Evolutionary conservation across 2,888 invertebrate genomes (phyloP).

Genomic region (Unio delphinus): DNA sequence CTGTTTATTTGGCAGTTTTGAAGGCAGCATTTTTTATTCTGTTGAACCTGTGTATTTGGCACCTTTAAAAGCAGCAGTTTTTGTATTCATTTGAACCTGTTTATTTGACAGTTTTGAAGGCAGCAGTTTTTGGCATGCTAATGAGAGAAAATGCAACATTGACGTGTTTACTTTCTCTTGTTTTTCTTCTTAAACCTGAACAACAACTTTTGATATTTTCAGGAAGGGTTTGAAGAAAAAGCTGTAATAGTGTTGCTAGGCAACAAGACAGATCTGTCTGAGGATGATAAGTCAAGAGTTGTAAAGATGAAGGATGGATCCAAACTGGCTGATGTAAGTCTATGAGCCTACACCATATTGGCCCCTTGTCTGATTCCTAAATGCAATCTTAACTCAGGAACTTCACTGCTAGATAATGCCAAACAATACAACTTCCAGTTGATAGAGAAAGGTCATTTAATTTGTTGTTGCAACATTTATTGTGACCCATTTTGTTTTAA

Average conservation of each 20-base stretch:
- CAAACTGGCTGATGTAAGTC: conserved; percentile 71
- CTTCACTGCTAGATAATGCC: too few relatives aligned
- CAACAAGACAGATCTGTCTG: conserved; percentile 74
- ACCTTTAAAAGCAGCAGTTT: too few relatives aligned
- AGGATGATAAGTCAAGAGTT: conserved; percentile 67
- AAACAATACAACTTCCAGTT: too few relatives aligned
- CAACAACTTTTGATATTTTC: conserved; percentile 5
- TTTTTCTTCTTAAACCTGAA: background rate
- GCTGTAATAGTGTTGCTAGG: conserved; percentile 73
- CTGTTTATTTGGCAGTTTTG: background rate
- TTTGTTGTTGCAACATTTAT: too few relatives aligned
- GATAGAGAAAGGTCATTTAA: too few relatives aligned
- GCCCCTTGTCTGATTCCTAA: too few relatives aligned
- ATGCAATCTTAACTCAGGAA: too few relatives aligned
- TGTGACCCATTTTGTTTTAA: too few relatives aligned
- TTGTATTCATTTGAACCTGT: too few relatives aligned
- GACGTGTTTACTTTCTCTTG: background rate
- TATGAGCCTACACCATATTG: background rate
- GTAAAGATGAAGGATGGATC: conserved; percentile 71
- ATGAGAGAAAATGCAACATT: background rate
- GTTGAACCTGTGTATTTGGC: too few relatives aligned
- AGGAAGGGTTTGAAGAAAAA: conserved; percentile 67
- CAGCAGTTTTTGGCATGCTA: background rate
- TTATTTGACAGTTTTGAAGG: background rate
- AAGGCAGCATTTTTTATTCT: too few relatives aligned